Conservation (phyloP, 2,113 vertebrate genomes). For the Ranitomeya imitator region DNA sequence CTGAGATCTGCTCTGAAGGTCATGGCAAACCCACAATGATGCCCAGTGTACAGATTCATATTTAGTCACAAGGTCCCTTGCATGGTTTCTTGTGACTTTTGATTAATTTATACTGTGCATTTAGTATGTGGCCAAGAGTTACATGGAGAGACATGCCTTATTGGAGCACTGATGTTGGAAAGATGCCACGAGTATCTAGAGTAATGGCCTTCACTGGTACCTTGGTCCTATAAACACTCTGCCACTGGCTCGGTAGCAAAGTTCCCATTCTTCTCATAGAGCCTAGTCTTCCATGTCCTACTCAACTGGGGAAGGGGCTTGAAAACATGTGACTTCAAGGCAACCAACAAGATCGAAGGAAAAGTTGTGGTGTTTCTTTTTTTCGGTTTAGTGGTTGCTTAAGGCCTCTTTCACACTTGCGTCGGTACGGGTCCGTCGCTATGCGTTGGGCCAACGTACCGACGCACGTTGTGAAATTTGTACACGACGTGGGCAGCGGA, state of each 20-base stretch:
- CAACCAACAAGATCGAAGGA: conserved; percentile 45
- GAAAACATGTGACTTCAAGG: conserved; percentile 42
- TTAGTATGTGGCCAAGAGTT: neutral
- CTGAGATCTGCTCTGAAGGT: no score
- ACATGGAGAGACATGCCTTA: neutral
- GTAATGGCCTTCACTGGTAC: neutral
- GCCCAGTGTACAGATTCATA: neutral
- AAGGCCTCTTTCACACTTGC: no score
- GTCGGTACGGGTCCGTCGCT: no score
- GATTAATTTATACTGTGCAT: neutral
- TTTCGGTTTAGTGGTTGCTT: neutral
- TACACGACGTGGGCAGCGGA: no score
- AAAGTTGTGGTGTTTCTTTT: conserved; percentile 34
- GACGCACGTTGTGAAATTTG: no score
- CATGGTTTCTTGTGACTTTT: no score
- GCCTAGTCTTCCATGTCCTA: conserved; percentile 40
- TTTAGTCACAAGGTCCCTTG: no score
- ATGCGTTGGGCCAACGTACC: no score
- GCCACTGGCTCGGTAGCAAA: conserved; percentile 35
- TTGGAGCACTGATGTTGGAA: neutral
- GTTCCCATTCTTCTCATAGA: conserved; percentile 57
- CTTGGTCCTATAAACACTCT: conserved; percentile 12
- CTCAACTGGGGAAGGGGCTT: conserved; percentile 49
- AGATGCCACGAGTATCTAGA: neutral
- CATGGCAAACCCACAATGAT: neutral